These are phyloP conservation scores for Calameuta idolon DNA, from an alignment of 2,888 invertebrate species.

Conservation along the genomic window DNA sequence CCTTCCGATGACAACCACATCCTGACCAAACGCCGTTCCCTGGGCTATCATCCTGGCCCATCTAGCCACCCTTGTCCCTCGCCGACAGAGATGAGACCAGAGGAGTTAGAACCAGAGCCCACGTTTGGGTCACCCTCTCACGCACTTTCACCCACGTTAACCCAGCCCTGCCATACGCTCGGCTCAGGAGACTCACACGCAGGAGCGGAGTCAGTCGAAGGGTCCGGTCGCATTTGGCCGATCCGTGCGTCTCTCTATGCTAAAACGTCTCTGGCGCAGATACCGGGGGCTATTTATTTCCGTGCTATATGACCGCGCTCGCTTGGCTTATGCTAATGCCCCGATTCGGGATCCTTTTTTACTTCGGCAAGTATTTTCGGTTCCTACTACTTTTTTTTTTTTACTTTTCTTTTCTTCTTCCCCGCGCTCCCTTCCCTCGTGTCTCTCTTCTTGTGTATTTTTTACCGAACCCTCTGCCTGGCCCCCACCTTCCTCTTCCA, in stretches of 20 bases:
- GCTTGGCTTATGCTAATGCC: slow-evolving; percentile 63
- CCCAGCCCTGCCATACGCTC: too few relatives aligned
- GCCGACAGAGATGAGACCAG: slow-evolving; percentile 1
- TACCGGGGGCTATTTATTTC: slow-evolving; percentile 61
- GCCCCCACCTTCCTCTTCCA: slow-evolving; percentile 20
- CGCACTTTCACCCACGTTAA: too few relatives aligned
- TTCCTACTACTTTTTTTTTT: slow-evolving; percentile 20
- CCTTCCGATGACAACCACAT: slow-evolving; percentile 48
- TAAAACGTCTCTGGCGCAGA: slow-evolving; percentile 40
- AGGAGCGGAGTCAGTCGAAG: too few relatives aligned
- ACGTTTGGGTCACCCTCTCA: too few relatives aligned
- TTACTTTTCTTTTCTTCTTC: slow-evolving; percentile 16
- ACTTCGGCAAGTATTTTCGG: slow-evolving; percentile 20
- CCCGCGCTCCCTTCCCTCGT: slow-evolving; percentile 23
- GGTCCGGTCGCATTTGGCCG: not conserved
- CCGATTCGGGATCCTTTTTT: slow-evolving; percentile 33
- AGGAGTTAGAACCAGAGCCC: too few relatives aligned
- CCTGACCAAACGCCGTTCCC: slow-evolving; percentile 49
- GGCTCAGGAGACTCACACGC: too few relatives aligned
- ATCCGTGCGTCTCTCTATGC: not conserved
- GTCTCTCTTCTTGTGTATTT: slow-evolving; percentile 32
- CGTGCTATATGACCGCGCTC: slow-evolving; percentile 57
- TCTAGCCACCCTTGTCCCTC: slow-evolving; percentile 38
- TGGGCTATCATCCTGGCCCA: slow-evolving; percentile 53
- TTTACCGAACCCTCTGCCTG: slow-evolving; percentile 33